These are phyloP conservation scores for Varanus komodoensis DNA, from an alignment of 2,113 vertebrate species.

Conservation along the genomic window DNA sequence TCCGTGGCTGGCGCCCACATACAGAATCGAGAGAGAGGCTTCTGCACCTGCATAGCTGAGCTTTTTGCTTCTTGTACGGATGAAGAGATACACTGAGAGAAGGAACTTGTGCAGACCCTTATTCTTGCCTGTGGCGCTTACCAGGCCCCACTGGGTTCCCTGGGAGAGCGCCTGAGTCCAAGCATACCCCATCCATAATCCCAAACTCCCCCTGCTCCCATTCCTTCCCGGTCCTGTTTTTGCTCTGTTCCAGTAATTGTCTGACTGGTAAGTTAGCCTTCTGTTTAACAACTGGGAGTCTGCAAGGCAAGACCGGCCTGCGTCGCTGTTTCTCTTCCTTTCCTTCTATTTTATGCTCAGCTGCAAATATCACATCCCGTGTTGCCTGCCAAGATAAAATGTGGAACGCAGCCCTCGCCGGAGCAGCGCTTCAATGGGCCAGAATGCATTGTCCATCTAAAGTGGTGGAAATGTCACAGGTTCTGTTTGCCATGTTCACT, in stretches of 20 bases:
- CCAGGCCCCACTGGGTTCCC: not conserved
- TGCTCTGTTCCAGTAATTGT: constrained; percentile 45
- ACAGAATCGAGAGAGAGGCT: not conserved
- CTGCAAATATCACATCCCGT: constrained; percentile 52
- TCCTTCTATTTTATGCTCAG: constrained; percentile 31
- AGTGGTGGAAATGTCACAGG: constrained; percentile 68
- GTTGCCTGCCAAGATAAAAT: constrained; percentile 50
- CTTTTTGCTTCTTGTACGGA: too few species aligned
- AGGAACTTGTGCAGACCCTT: not conserved
- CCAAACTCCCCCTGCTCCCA: not conserved
- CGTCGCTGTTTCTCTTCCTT: constrained; percentile 43
- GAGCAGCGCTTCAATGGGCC: constrained; percentile 44
- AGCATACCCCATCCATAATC: not conserved
- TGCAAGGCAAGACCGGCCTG: not conserved
- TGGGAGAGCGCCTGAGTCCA: not conserved
- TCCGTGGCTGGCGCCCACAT: not conserved
- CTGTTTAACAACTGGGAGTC: not conserved
- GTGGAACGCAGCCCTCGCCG: constrained; percentile 36
- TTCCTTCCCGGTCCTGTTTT: not conserved
- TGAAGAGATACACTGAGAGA: not conserved
- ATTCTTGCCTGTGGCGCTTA: not conserved
- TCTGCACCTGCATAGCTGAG: accelerated
- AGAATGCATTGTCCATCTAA: constrained; percentile 48
- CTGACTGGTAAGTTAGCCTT: constrained; percentile 6
- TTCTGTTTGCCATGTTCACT: constrained; percentile 48